A percentile compares a stretch with the other conserved stretches of the same genome.
Conservation (phyloP, 2,888 invertebrate species). For the Mythimna vitellina region DNA sequence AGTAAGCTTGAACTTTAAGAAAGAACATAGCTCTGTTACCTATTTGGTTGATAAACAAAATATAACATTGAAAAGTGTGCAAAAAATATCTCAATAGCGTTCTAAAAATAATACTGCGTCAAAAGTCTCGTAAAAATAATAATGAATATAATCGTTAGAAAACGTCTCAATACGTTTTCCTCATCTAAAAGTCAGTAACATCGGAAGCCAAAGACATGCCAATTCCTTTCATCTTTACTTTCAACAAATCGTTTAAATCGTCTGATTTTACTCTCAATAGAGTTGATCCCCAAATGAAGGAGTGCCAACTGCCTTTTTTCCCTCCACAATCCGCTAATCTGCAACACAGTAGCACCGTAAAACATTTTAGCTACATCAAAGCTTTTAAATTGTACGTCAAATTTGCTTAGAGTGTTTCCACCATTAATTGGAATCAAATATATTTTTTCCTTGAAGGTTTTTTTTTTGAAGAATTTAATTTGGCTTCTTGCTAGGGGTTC, state of each 20-base stretch:
- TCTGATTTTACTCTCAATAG: constrained; percentile 65
- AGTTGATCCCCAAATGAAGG: constrained; percentile 57
- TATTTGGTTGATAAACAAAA: background rate
- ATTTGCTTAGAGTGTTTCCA: constrained; percentile 54
- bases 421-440: constrained; percentile 70
- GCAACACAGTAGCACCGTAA: constrained; percentile 57
- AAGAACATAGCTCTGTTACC: too few relatives aligned
- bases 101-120: background rate
- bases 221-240: constrained; percentile 46
- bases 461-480: constrained; percentile 50
- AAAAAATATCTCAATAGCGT: background rate
- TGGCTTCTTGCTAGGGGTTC: constrained; percentile 11
- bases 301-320: constrained; percentile 56
- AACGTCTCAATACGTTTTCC: constrained; percentile 7
- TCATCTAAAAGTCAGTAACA: constrained; percentile 3
- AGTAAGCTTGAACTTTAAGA: too few relatives aligned
- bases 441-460: constrained; percentile 58
- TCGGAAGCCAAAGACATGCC: constrained; percentile 31
- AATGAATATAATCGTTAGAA: background rate
- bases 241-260: constrained; percentile 61
- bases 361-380: constrained; percentile 70
- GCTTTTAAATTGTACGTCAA: constrained; percentile 67
- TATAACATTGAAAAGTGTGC: background rate
- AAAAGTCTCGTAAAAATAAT: background rate
- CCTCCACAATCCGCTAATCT: constrained; percentile 62